These are phyloP conservation scores for Perithous albicinctus DNA, from an alignment of 2,888 invertebrate species.

Conservation along the genomic window DNA sequence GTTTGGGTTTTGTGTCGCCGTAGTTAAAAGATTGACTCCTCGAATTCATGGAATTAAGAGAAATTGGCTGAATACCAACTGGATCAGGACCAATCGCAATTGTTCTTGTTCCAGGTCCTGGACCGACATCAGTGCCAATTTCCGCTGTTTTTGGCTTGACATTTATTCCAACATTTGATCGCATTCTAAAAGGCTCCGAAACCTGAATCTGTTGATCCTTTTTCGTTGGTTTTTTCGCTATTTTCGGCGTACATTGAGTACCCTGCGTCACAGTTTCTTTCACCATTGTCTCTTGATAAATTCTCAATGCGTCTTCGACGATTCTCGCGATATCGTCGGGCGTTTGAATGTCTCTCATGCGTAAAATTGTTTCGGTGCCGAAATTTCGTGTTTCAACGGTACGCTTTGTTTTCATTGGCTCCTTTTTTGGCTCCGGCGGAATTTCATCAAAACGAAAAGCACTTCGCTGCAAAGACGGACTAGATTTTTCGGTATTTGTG, in stretches of 20 bases:
- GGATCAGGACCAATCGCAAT: slow-evolving; percentile 87
- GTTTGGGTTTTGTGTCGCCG: slow-evolving; percentile 86
- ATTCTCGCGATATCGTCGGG: slow-evolving; percentile 75
- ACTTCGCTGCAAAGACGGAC: slow-evolving; percentile 67
- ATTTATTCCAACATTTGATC: slow-evolving; percentile 80
- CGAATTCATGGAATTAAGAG: slow-evolving; percentile 85
- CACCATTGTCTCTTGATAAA: slow-evolving; percentile 72
- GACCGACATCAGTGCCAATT: slow-evolving; percentile 80
- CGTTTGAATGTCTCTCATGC: slow-evolving; percentile 80
- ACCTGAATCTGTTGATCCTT: slow-evolving; percentile 75
- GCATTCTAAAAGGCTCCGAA: slow-evolving; percentile 76
- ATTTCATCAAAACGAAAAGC: slow-evolving; percentile 74
- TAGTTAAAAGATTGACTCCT: slow-evolving; percentile 88
- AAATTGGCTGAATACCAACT: slow-evolving; percentile 84
- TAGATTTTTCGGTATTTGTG: slow-evolving; percentile 72
- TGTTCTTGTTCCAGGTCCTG: slow-evolving; percentile 84
- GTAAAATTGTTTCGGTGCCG: slow-evolving; percentile 79
- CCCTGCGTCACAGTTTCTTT: slow-evolving; percentile 72
- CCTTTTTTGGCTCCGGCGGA: slow-evolving; percentile 58
- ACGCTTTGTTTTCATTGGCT: background rate
- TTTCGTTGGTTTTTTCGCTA: slow-evolving; percentile 66
- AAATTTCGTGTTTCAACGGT: slow-evolving; percentile 65
- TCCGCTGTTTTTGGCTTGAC: slow-evolving; percentile 82
- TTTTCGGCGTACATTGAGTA: slow-evolving; percentile 73
- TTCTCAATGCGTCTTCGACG: slow-evolving; percentile 77